Evolutionary conservation across 2,113 vertebrate genomes (phyloP).

Genomic region (Sarotherodon lohbergeri): DNA sequence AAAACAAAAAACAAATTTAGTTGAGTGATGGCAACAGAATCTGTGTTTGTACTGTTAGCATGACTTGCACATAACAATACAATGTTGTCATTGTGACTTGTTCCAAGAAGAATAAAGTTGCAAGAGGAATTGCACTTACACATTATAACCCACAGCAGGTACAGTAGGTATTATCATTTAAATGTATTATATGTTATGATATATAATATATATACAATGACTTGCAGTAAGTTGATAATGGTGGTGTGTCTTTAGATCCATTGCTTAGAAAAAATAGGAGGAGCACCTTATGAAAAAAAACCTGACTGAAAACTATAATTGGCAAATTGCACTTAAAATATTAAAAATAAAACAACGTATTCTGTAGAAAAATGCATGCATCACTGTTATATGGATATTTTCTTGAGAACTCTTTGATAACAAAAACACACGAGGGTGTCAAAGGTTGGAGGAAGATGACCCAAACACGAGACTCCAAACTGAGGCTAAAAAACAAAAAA

Average conservation of each 20-base stretch:
- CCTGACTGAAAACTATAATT: background rate
- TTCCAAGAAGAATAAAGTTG: background rate
- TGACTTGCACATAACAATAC: background rate
- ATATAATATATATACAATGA: background rate
- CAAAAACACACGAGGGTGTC: background rate
- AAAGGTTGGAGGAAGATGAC: background rate
- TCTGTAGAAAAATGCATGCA: background rate
- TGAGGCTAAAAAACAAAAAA: background rate
- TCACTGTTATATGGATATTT: background rate
- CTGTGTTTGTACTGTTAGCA: background rate
- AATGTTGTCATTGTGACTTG: background rate
- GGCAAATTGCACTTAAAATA: background rate
- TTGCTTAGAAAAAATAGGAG: background rate
- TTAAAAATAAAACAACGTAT: background rate
- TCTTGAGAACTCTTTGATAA: accelerated
- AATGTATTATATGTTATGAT: background rate
- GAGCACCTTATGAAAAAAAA: background rate
- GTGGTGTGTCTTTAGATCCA: background rate
- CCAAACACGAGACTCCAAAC: background rate
- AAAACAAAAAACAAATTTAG: background rate
- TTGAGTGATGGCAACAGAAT: background rate
- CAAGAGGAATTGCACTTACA: background rate
- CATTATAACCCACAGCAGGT: background rate
- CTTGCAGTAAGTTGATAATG: background rate
- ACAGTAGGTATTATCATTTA: background rate